phyloP scores from a whole-genome alignment of 1,140 invertebrate species.

The Psix sp. region DNA sequence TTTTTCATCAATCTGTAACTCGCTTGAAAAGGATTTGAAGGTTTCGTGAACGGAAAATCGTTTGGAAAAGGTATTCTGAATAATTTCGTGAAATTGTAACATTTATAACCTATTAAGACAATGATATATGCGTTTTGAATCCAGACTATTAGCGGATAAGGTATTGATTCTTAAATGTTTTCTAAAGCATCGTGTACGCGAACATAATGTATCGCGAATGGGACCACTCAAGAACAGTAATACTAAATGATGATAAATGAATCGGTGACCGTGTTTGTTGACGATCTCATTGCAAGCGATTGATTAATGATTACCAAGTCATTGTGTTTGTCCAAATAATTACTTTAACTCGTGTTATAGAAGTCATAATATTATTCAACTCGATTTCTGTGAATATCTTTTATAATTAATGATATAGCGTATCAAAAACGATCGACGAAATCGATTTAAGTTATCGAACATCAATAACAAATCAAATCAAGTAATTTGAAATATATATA shows the following conservation, averaged over 20 bases:
- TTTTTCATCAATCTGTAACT: conserved; percentile 47
- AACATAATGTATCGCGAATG: conserved; percentile 20
- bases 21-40: conserved; percentile 38
- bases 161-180: conserved; percentile 28
- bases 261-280: conserved; percentile 72
- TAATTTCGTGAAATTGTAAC: conserved; percentile 26
- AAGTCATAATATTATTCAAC: conserved; percentile 57
- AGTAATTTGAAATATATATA: conserved; percentile 14
- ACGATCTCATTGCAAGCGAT: conserved; percentile 68
- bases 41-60: conserved; percentile 3
- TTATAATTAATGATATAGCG: conserved; percentile 41
- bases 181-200: conserved; percentile 19
- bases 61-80: conserved; percentile 8
- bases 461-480: conserved; percentile 16
- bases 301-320: conserved; percentile 71
- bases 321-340: conserved; percentile 65
- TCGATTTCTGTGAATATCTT: conserved; percentile 27
- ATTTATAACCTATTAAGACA: conserved; percentile 28
- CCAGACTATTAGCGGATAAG: conserved; percentile 24
- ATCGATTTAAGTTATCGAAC: conserved; percentile 13
- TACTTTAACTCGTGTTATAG: conserved; percentile 46
- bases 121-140: conserved; percentile 28
- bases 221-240: conserved; percentile 30
- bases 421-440: conserved; percentile 28
- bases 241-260: conserved; percentile 76